Evolutionary conservation across 2,888 invertebrate genomes (phyloP).

Genomic region (Eremobia ochroleuca): DNA sequence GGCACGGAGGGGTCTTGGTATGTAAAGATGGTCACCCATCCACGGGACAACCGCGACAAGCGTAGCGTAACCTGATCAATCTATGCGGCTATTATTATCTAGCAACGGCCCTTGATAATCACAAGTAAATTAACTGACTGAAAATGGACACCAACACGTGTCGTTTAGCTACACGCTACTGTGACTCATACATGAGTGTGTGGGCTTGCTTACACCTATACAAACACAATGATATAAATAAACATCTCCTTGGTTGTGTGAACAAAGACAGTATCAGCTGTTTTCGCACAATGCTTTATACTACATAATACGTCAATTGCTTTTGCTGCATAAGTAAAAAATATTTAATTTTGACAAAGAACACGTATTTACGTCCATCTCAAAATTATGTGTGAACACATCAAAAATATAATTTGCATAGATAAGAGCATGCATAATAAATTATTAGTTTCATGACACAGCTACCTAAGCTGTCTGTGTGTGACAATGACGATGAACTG

Average conservation of each 20-base stretch:
- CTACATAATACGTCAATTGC: neutral
- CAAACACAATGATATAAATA: slow-evolving; percentile 25
- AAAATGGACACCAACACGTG: slow-evolving; percentile 20
- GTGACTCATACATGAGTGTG: slow-evolving; percentile 37
- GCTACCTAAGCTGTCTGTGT: neutral
- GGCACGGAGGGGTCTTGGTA: too few relatives aligned
- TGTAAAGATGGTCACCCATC: too few relatives aligned
- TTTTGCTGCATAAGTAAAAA: neutral
- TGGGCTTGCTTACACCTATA: slow-evolving; percentile 32
- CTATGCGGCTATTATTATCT: too few relatives aligned
- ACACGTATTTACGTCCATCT: neutral
- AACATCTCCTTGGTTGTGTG: slow-evolving; percentile 6
- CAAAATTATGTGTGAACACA: neutral
- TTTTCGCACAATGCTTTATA: slow-evolving; percentile 7
- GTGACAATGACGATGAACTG: neutral
- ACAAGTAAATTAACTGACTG: neutral
- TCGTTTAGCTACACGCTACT: neutral
- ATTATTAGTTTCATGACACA: neutral
- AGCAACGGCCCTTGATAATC: too few relatives aligned
- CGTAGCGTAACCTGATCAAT: too few relatives aligned
- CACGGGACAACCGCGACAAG: too few relatives aligned
- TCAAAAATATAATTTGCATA: neutral
- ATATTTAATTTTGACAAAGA: neutral
- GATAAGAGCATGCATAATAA: neutral
- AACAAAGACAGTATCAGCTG: slow-evolving; percentile 8